phyloP scores from a whole-genome alignment of 2,888 invertebrate genomes.

The Eupithecia dodoneata region DNA sequence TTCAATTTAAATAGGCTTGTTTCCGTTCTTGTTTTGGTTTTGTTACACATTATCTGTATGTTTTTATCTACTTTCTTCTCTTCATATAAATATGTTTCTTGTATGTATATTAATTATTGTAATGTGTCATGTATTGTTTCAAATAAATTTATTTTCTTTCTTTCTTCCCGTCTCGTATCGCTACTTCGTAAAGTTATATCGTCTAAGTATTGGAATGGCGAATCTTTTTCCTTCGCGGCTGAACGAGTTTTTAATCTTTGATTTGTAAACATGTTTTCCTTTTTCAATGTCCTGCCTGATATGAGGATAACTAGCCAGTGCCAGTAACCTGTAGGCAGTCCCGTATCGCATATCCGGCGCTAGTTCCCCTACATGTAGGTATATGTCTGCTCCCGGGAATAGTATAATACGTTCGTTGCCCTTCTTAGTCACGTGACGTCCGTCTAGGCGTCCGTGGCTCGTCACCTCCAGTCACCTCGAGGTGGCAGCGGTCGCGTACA shows the following conservation, averaged over 20 bases:
- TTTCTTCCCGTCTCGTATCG: not conserved
- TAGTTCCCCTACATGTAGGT: slow-evolving; percentile 9
- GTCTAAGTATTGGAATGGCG: not conserved
- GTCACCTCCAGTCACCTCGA: slow-evolving; percentile 35
- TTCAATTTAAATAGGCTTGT: not conserved
- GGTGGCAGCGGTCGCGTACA: slow-evolving; percentile 13
- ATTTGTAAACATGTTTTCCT: slow-evolving; percentile 14
- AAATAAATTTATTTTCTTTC: no score
- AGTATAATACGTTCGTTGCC: slow-evolving; percentile 70
- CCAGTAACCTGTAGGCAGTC: slow-evolving; percentile 14
- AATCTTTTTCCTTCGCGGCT: slow-evolving; percentile 10
- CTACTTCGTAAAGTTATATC: not conserved
- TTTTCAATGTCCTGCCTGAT: slow-evolving; percentile 11
- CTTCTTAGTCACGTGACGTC: slow-evolving; percentile 40
- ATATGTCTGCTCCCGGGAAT: slow-evolving; percentile 45
- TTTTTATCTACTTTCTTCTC: no score
- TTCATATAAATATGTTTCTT: no score
- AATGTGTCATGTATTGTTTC: no score
- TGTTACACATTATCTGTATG: no score
- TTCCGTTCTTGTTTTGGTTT: not conserved
- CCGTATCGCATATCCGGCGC: slow-evolving; percentile 30
- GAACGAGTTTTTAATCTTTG: slow-evolving; percentile 10
- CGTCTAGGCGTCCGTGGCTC: slow-evolving; percentile 33
- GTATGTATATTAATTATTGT: no score
- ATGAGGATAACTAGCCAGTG: slow-evolving; percentile 13